Evolutionary conservation across 2,888 invertebrate genomes (phyloP).

Genomic region (Acrobeloides nanus): DNA sequence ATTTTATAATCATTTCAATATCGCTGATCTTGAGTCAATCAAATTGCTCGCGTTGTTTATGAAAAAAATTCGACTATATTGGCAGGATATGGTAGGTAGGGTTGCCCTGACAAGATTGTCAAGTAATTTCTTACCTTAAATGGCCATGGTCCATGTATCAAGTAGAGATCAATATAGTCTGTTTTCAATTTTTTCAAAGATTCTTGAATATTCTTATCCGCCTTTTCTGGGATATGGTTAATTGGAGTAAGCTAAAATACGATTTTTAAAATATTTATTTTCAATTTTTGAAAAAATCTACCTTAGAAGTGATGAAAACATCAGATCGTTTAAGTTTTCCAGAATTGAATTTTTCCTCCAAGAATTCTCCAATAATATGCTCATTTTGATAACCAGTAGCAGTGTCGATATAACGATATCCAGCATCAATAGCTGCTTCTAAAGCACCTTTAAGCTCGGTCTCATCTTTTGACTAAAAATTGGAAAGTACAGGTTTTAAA

Average conservation of each 20-base stretch:
- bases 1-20: no score
- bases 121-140: conserved; percentile 15
- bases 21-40: no score
- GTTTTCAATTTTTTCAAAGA: conserved; percentile 15
- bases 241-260: conserved; percentile 17
- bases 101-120: no score
- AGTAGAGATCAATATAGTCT: conserved; percentile 19
- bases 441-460: conserved; percentile 29
- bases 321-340: conserved; percentile 57
- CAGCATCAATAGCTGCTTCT: conserved; percentile 16
- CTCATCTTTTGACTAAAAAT: no score
- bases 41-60: no score
- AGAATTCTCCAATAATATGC: conserved; percentile 61
- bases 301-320: conserved; percentile 43
- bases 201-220: conserved; percentile 8
- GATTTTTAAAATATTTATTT: conserved; percentile 15
- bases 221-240: conserved; percentile 9
- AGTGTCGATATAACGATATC: conserved; percentile 46
- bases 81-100: no score
- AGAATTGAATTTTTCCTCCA: conserved; percentile 24
- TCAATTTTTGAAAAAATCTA: conserved; percentile 37
- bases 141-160: conserved; percentile 26
- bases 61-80: no score
- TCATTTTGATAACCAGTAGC: conserved; percentile 67
- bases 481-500: no score